Conservation (phyloP, 2,888 invertebrate species). For the Pachycephus smyrnensis region DNA sequence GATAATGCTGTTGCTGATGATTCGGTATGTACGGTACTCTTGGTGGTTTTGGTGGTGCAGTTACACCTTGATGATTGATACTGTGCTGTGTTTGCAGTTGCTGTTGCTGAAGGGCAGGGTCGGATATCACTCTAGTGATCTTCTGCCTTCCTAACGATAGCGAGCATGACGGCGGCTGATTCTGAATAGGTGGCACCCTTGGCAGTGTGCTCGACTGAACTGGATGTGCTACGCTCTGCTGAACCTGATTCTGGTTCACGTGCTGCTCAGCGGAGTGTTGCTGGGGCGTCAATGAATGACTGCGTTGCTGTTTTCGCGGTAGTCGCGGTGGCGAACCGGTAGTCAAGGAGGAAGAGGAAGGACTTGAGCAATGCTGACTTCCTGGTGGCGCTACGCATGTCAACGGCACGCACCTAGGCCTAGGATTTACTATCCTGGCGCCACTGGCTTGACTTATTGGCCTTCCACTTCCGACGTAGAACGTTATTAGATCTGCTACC, state of each 20-base stretch:
- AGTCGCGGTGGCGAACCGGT: constrained; percentile 63
- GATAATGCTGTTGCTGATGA: constrained; percentile 53
- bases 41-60: constrained; percentile 75
- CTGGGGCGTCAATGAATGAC: constrained; percentile 81
- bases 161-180: constrained; percentile 58
- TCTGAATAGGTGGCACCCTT: constrained; percentile 57
- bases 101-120: constrained; percentile 64
- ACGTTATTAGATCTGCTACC: constrained; percentile 92
- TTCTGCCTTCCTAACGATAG: constrained; percentile 62
- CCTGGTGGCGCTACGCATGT: constrained; percentile 57
- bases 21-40: constrained; percentile 71
- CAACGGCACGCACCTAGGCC: constrained; percentile 83
- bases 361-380: constrained; percentile 64
- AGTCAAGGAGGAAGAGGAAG: constrained; percentile 72
- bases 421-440: constrained; percentile 87
- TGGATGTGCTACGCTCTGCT: constrained; percentile 25
- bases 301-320: constrained; percentile 75
- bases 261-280: constrained; percentile 26
- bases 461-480: constrained; percentile 91
- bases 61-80: constrained; percentile 14
- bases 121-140: constrained; percentile 73
- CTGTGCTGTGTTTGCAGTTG: constrained; percentile 19
- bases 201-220: constrained; percentile 54
- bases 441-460: constrained; percentile 91
- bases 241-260: constrained; percentile 35